Conservation (phyloP, 2,797 vertebrate species). For the Florisuga fusca region DNA sequence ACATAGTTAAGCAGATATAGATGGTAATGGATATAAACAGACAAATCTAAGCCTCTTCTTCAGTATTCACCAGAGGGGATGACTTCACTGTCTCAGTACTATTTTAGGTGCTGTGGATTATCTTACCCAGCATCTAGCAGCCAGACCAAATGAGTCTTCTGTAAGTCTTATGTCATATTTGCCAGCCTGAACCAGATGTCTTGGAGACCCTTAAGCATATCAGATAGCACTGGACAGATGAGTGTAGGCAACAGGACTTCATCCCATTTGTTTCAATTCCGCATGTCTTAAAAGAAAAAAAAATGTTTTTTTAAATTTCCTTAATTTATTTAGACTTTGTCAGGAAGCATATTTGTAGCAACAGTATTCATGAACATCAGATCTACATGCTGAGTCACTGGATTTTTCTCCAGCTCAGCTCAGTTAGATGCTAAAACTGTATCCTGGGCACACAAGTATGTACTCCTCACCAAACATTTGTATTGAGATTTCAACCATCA, state of each 20-base stretch:
- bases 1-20: constrained; percentile 2
- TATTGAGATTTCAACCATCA: background rate
- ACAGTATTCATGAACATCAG: background rate
- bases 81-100: background rate
- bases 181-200: background rate
- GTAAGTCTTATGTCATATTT: background rate
- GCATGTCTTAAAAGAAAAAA: background rate
- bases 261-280: background rate
- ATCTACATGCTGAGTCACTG: background rate
- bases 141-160: background rate
- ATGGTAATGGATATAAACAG: background rate
- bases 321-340: background rate
- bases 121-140: background rate
- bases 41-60: constrained; percentile 7
- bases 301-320: background rate
- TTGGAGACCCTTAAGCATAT: background rate
- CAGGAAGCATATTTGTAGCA: background rate
- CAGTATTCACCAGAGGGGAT: background rate
- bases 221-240: background rate
- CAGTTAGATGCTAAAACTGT: background rate
- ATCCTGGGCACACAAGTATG: rapidly evolving
- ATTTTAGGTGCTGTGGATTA: constrained; percentile 10
- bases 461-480: background rate
- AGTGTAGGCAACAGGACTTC: background rate
- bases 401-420: background rate